Conservation (phyloP, 1,140 invertebrate species). For the Orius insidiosus region DNA sequence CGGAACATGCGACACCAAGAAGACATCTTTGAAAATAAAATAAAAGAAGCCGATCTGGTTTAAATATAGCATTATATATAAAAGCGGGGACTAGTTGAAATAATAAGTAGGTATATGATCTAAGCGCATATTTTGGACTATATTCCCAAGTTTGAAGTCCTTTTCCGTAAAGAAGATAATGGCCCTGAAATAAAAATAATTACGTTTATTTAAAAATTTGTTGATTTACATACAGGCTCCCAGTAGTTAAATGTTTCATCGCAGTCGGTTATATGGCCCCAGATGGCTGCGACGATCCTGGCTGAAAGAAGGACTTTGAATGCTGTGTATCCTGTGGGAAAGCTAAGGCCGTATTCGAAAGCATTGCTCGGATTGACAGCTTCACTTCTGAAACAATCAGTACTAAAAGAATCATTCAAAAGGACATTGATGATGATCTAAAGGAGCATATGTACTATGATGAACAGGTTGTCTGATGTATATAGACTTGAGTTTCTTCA, state of each 20-base stretch:
- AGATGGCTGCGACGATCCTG: slow-evolving; percentile 77
- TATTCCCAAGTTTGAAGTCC: slow-evolving; percentile 99
- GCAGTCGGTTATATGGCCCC: slow-evolving; percentile 89
- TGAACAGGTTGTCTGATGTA: too few relatives aligned
- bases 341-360: slow-evolving; percentile 31
- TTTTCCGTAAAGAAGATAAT: slow-evolving; percentile 61
- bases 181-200: slow-evolving; percentile 39
- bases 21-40: slow-evolving; percentile 81
- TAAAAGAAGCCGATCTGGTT: slow-evolving; percentile 61
- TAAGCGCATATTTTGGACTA: slow-evolving; percentile 79
- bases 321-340: slow-evolving; percentile 59
- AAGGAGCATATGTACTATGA: too few relatives aligned
- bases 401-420: too few relatives aligned
- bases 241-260: slow-evolving; percentile 99
- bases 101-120: slow-evolving; percentile 84
- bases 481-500: too few relatives aligned
- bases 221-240: slow-evolving; percentile 63
- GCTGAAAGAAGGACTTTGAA: slow-evolving; percentile 72
- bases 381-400: slow-evolving; percentile 14
- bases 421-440: too few relatives aligned
- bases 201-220: background rate
- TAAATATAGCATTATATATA: slow-evolving; percentile 55
- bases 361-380: slow-evolving; percentile 16
- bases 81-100: slow-evolving; percentile 74
- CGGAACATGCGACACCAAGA: slow-evolving; percentile 59